phyloP scores from a whole-genome alignment of 2,113 vertebrate genomes.

The Microcebus lehilahytsara region DNA sequence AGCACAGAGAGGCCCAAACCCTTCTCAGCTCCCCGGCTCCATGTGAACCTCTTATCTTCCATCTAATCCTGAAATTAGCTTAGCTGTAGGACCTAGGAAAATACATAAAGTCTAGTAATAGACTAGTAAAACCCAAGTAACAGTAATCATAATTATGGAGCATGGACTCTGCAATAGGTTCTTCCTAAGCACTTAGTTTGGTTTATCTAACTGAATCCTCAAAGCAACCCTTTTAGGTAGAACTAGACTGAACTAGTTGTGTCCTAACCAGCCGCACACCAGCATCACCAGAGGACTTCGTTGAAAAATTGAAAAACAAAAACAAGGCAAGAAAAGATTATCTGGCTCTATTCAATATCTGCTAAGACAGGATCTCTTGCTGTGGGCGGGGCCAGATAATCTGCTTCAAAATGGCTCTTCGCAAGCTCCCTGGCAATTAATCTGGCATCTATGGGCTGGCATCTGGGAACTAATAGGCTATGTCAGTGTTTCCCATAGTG shows the following conservation, averaged over 20 bases:
- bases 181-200: not conserved
- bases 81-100: not conserved
- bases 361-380: not conserved
- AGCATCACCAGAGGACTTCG: not conserved
- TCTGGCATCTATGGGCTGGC: not conserved
- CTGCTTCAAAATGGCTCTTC: not conserved
- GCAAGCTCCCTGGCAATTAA: not conserved
- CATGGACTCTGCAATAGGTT: not conserved
- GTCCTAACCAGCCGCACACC: not conserved
- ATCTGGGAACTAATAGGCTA: not conserved
- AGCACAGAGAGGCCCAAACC: not conserved
- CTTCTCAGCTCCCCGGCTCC: not conserved
- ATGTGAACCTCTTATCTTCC: not conserved
- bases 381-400: not conserved
- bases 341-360: not conserved
- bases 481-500: not conserved
- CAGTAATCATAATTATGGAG: not conserved
- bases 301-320: not conserved
- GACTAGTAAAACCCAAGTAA: not conserved
- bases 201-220: not conserved
- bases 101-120: not conserved
- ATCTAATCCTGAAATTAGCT: not conserved
- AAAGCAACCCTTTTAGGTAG: not conserved
- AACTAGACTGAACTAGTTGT: not conserved
- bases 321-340: not conserved